A percentile compares a stretch with the other conserved stretches of the same genome.
Conservation (phyloP, 1,140 invertebrate genomes). For the Scylla paramamosain region DNA sequence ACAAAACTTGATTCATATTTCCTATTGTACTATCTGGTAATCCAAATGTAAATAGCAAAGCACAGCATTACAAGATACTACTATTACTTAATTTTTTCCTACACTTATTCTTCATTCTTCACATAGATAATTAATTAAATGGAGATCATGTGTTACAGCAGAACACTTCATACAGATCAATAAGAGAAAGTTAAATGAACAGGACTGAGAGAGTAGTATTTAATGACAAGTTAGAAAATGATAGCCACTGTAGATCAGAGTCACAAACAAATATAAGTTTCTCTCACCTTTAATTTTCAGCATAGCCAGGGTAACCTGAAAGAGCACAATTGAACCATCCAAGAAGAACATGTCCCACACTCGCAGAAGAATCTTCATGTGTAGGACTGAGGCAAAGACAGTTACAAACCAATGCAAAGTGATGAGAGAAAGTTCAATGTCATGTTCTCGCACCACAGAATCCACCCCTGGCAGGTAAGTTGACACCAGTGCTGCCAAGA, state of each 20-base stretch:
- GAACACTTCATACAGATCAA: too few species aligned
- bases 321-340: slow-evolving; percentile 97
- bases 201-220: too few species aligned
- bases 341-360: slow-evolving; percentile 99
- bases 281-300: slow-evolving; percentile 90
- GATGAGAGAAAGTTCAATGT: slow-evolving; percentile 97
- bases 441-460: slow-evolving; percentile 93
- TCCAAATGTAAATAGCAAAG: too few species aligned
- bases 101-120: too few species aligned
- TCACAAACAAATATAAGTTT: background rate
- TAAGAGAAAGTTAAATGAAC: too few species aligned
- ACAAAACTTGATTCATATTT: background rate
- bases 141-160: too few species aligned
- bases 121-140: too few species aligned
- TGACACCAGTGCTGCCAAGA: slow-evolving; percentile 93
- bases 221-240: too few species aligned
- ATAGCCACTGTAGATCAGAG: too few species aligned
- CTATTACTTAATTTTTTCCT: too few species aligned
- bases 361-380: slow-evolving; percentile 96
- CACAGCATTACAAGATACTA: too few species aligned
- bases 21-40: too few species aligned
- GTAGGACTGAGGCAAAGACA: slow-evolving; percentile 98
- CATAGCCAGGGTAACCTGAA: slow-evolving; percentile 97
- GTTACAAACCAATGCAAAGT: slow-evolving; percentile 99
- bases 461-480: slow-evolving; percentile 95